phyloP scores from a whole-genome alignment of 92 coral and sea anemone genomes.

The Diadumene lineata region DNA sequence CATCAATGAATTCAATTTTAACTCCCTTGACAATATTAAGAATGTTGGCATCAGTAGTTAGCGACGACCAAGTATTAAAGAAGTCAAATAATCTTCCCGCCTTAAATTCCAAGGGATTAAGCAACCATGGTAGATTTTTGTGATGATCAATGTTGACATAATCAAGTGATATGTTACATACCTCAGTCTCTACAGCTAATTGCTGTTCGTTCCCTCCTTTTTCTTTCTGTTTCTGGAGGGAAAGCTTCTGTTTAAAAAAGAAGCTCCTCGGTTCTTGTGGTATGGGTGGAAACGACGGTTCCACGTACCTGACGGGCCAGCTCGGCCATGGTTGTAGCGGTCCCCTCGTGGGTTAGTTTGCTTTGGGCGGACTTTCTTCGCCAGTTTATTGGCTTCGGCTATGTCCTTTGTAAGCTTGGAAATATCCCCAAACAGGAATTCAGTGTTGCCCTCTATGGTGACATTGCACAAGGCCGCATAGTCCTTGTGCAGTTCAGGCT shows the following conservation, averaged over 20 bases:
- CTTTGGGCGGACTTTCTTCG: constrained; percentile 52
- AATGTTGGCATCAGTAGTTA: constrained; percentile 30
- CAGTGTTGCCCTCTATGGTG: constrained; percentile 47
- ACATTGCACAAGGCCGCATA: constrained; percentile 40
- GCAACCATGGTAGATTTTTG: constrained; percentile 12
- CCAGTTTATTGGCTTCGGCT: constrained; percentile 59
- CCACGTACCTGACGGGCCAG: constrained; percentile 18
- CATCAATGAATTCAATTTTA: constrained; percentile 9
- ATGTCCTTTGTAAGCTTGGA: constrained; percentile 68
- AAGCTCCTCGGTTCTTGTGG: constrained; percentile 13
- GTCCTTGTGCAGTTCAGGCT: constrained; percentile 54
- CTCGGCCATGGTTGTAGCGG: constrained; percentile 15
- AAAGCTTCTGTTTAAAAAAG: constrained; percentile 32
- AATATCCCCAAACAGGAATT: constrained; percentile 56
- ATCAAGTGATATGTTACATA: background rate
- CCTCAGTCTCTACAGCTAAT: constrained; percentile 36
- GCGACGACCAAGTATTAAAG: constrained; percentile 19
- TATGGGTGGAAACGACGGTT: constrained; percentile 28
- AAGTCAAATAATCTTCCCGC: constrained; percentile 22
- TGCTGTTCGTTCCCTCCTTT: constrained; percentile 38
- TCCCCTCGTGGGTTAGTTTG: constrained; percentile 7
- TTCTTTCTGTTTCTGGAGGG: constrained; percentile 40
- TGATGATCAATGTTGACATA: background rate
- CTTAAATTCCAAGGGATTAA: constrained; percentile 13
- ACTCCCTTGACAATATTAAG: constrained; percentile 26